Evolutionary conservation across 2,113 vertebrate species (phyloP).

Genomic region (Salvelinus sp.): DNA sequence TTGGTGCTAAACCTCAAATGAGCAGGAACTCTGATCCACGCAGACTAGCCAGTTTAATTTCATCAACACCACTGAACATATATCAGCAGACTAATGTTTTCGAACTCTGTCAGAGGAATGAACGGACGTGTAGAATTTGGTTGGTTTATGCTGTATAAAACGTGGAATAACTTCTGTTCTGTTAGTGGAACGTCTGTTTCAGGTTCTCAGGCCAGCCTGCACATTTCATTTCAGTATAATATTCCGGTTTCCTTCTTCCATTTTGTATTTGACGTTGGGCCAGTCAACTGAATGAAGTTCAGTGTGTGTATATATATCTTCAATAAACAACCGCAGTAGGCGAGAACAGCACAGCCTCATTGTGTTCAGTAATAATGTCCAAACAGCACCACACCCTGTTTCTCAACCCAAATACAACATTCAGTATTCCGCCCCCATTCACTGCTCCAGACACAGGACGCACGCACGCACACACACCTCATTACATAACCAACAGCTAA

Average conservation of each 20-base stretch:
- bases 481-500: too few species aligned
- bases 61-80: background rate
- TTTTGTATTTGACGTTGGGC: background rate
- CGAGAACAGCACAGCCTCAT: background rate
- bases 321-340: conserved; percentile 11
- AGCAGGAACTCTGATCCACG: background rate
- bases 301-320: conserved; percentile 10
- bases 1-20: background rate
- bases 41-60: background rate
- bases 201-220: background rate
- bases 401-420: conserved; percentile 15
- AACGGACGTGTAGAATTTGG: background rate
- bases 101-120: background rate
- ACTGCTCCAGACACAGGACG: background rate
- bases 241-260: background rate
- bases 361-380: conserved; percentile 24
- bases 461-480: background rate
- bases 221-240: background rate
- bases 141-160: background rate
- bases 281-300: background rate
- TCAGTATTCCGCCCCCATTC: background rate
- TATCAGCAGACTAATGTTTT: background rate
- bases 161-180: background rate
- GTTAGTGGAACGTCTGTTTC: background rate
- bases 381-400: conserved; percentile 25